phyloP scores from a whole-genome alignment of 2,797 vertebrate genomes.

The Melanotaenia boesemani region DNA sequence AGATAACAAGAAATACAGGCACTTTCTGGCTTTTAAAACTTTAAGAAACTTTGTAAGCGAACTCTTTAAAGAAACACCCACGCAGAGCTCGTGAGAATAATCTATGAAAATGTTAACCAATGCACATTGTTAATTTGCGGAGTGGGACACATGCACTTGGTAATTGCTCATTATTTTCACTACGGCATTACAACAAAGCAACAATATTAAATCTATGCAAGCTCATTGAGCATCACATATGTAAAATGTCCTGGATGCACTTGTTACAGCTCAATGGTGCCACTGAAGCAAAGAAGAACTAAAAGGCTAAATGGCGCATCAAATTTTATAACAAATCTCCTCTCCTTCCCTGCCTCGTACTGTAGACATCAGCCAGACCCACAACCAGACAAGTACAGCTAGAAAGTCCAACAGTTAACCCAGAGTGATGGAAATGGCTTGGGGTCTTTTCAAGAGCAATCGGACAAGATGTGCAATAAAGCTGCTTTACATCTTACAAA shows the following conservation, averaged over 20 bases:
- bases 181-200: conserved; percentile 12
- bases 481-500: conserved; percentile 27
- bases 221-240: conserved; percentile 21
- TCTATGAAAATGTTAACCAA: conserved; percentile 33
- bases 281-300: conserved; percentile 37
- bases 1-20: conserved; percentile 46
- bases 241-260: conserved; percentile 14
- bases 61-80: conserved; percentile 26
- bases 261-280: conserved; percentile 28
- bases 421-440: conserved; percentile 34
- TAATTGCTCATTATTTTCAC: conserved; percentile 42
- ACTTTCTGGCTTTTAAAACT: conserved; percentile 48
- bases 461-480: conserved; percentile 36
- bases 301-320: conserved; percentile 40
- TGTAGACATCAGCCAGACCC: conserved; percentile 51
- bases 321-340: conserved; percentile 55
- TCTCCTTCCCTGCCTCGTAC: conserved; percentile 37
- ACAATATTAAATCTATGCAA: conserved; percentile 20
- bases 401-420: conserved; percentile 30
- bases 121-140: conserved; percentile 11
- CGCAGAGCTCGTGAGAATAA: conserved; percentile 23
- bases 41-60: conserved; percentile 29
- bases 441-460: conserved; percentile 32
- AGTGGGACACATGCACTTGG: conserved; percentile 18
- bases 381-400: conserved; percentile 38